A percentile compares a stretch with the other conserved stretches of the same genome.
Conservation (phyloP, 2,797 vertebrate species). For the Onychomys torridus region DNA sequence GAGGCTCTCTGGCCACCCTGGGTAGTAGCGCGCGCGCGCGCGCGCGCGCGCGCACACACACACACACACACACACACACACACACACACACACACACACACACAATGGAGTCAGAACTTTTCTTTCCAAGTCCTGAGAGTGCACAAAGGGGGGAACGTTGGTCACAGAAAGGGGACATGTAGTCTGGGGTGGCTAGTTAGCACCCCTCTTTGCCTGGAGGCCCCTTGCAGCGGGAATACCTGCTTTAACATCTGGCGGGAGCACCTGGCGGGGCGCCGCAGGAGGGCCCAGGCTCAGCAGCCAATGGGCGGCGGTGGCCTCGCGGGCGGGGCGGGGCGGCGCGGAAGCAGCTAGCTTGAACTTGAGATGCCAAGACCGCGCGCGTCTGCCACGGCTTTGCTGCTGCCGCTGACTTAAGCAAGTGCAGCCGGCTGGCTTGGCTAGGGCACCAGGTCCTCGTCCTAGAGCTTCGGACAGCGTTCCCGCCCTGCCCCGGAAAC, state of each 20-base stretch:
- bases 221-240: neutral
- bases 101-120: constrained; percentile 3
- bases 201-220: rapidly evolving
- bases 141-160: neutral
- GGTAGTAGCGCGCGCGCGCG: neutral
- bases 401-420: neutral
- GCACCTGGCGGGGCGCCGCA: neutral
- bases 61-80: neutral
- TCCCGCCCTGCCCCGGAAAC: neutral
- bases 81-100: neutral
- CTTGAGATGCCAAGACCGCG: constrained; percentile 87
- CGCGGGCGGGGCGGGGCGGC: constrained; percentile 44
- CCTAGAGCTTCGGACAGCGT: constrained; percentile 82
- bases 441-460: neutral
- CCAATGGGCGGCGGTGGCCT: constrained; percentile 64
- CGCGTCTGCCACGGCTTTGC: constrained; percentile 49
- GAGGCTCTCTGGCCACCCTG: neutral
- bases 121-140: neutral
- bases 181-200: rapidly evolving
- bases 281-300: neutral
- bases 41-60: too few relatives aligned
- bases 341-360: constrained; percentile 71
- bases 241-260: neutral
- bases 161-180: too few relatives aligned
- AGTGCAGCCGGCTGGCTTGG: neutral